A percentile compares a stretch with the other conserved stretches of the same genome.
Conservation (phyloP, 1,140 invertebrate species). For the Drosophila baimaii region DNA sequence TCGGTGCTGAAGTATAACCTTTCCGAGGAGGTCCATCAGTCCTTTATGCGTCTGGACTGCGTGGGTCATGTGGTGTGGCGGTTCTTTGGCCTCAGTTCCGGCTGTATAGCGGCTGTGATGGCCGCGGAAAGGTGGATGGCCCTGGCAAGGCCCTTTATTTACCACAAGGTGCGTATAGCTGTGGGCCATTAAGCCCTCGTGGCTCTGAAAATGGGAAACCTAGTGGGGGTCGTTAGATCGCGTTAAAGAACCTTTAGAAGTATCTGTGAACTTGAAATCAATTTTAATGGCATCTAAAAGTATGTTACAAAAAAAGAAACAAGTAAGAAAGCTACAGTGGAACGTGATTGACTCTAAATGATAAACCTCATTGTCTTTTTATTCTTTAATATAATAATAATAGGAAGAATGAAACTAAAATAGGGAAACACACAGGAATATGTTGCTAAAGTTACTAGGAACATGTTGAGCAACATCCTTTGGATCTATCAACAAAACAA, state of each 20-base stretch:
- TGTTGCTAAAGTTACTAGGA: not conserved
- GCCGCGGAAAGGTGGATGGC: slow-evolving; percentile 93
- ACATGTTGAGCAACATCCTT: not conserved
- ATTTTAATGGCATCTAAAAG: not conserved
- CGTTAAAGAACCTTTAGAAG: not conserved
- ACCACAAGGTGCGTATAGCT: slow-evolving; percentile 90
- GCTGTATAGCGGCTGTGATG: slow-evolving; percentile 94
- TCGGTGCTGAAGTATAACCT: slow-evolving; percentile 84
- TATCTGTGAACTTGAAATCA: not conserved
- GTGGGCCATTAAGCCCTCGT: not conserved
- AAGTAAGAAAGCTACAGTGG: not conserved
- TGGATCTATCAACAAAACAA: too few species aligned
- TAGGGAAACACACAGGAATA: not conserved
- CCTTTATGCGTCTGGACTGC: slow-evolving; percentile 86
- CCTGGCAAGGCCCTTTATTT: slow-evolving; percentile 93
- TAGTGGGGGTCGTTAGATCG: not conserved
- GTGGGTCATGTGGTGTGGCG: slow-evolving; percentile 89
- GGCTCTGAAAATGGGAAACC: not conserved
- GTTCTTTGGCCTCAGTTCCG: slow-evolving; percentile 93
- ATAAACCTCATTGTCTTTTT: not conserved
- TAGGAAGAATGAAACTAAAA: not conserved
- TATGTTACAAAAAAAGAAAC: not conserved
- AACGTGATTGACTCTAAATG: too few species aligned
- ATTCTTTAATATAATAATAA: not conserved
- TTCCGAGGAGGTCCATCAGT: slow-evolving; percentile 75